Base-by-base conservation (phyloP, 2,113 vertebrate genomes). In the Clupea harengus region DNA sequence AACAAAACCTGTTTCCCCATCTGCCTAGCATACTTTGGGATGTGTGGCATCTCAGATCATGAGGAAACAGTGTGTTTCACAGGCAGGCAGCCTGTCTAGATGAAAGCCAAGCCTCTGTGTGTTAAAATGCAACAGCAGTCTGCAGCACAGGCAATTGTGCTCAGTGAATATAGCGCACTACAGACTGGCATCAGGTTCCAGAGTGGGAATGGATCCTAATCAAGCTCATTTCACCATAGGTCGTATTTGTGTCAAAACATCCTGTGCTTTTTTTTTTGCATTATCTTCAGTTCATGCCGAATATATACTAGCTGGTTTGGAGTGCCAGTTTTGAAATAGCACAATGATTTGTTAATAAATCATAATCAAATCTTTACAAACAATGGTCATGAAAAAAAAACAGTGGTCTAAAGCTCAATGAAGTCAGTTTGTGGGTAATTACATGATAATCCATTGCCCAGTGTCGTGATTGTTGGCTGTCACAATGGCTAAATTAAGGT, bases 401-500 rank as follows among this genome's bases (percentile, higher is more conserved):
- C 39, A 39, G 39, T 1, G 78, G 86, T 78, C 28, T 17, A 39
- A 32, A 88, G 46, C 88, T 67, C 44, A 78, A 72, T 57, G 89
- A 91, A 91, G 89, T 91, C 72, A 85, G 87, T 89, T 88, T 64
- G 88, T 72, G 85, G 87, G 92, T 92, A 89, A 90, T 88, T 87
- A 85, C 83, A 47, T 81, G 45, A 81, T 85, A 81, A 86, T 46
- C 45, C 25, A 20, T 85, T 67, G 47, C 83, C 64, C 50, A 49
- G 22, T 80, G 67, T 45, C 72, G 44, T 60, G 28, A 85, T 88
- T 87, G 72, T 85, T 83, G 78, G 88, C 87, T 85, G 86, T 83
- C 87, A 88, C 87, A 89, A 83, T 91, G 90, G 91, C 87, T 91
- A 90, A 92, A 93, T 89, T 87, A 90, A 87, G 88, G 90, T 82